Base-by-base conservation (phyloP, 2,113 vertebrate species). In the Regulus satrapa region DNA sequence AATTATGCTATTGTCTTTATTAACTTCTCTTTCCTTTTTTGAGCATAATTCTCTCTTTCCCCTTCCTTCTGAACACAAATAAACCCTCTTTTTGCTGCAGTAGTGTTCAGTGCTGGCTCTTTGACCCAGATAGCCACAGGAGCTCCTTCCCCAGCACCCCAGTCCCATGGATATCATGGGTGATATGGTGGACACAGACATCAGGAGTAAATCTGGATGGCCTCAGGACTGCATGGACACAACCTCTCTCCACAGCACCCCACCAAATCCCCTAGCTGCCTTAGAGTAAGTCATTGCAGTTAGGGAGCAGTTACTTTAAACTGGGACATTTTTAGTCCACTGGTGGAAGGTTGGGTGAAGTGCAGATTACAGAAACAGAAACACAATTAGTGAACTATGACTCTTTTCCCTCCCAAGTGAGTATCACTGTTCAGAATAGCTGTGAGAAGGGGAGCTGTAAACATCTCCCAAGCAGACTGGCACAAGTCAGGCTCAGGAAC, bases 111-210 rank as follows among this genome's bases (percentile, higher is more conserved):
- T 8, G 45, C 63, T 61, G 64, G 18, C 31, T 66, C 19, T 89
- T 73, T 48, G 26, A 18, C 59, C 45, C 5, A 2, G 9, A 5
- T 2, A 51, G 25, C 13, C 36, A 52, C 31, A 38, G 43, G 23
- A 78, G 3, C 28, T 77, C 32, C 46, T 81, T 71, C 40, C 46
- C 61, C 46, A 54, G 24, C 51, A 74, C 4, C 3, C 12, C 1
- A 1, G 8, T 34, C 12, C 24, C 26, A 12, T 0, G 1, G 14
- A 17, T 71, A 18, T 58, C 41, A 6, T 2, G 6, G 31, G 10
- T 43, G 58, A 32, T 10, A 24, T 2, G 18, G 16, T 34, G 34
- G 41, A 55, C 38, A 43, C 0, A 18, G 36, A 45, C 2, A 9
- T 5, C 4, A 18, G 41, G 26, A 64, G 13, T 56, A 52, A 43